Percentiles rank a stretch among this genome's conserved stretches.
Evolutionary conservation across 2,888 invertebrate genomes (phyloP).

Genomic region (Schrankia costaestrigalis): DNA sequence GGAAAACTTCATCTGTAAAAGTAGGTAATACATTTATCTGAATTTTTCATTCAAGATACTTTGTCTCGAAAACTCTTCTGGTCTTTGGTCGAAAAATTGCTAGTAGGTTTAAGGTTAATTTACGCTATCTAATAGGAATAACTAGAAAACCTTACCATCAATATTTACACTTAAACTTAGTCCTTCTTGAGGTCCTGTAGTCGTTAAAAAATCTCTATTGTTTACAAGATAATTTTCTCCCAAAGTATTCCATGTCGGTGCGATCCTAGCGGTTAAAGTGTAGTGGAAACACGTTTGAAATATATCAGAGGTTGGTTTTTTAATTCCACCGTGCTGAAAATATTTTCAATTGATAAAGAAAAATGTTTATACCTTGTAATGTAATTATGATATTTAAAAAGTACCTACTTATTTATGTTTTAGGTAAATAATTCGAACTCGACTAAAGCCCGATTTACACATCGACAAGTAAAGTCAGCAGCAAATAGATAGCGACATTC

Average conservation of each 20-base stretch:
- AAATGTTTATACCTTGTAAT: neutral
- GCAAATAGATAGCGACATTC: too few relatives aligned
- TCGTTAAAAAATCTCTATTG: constrained; percentile 62
- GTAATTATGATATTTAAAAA: neutral
- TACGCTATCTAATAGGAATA: neutral
- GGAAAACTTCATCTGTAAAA: constrained; percentile 13
- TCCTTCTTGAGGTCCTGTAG: constrained; percentile 54
- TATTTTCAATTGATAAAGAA: neutral
- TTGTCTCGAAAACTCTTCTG: too few relatives aligned
- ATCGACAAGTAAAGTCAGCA: too few relatives aligned
- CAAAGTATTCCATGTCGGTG: constrained; percentile 63
- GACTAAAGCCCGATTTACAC: too few relatives aligned
- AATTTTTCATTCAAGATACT: too few relatives aligned
- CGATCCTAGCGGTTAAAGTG: constrained; percentile 65
- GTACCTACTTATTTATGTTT: neutral
- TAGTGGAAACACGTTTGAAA: constrained; percentile 64
- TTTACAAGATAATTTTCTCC: constrained; percentile 59
- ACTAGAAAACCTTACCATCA: constrained; percentile 38
- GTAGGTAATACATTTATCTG: neutral
- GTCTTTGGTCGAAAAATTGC: too few relatives aligned
- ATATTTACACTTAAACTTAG: constrained; percentile 44
- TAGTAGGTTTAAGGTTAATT: too few relatives aligned
- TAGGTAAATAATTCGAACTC: too few relatives aligned
- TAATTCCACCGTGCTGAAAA: constrained; percentile 56
- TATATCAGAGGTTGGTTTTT: constrained; percentile 45